A percentile compares a stretch with the other conserved stretches of the same genome.
Conservation (phyloP, 2,888 invertebrate genomes). For the Nasonovia ribisnigri region DNA sequence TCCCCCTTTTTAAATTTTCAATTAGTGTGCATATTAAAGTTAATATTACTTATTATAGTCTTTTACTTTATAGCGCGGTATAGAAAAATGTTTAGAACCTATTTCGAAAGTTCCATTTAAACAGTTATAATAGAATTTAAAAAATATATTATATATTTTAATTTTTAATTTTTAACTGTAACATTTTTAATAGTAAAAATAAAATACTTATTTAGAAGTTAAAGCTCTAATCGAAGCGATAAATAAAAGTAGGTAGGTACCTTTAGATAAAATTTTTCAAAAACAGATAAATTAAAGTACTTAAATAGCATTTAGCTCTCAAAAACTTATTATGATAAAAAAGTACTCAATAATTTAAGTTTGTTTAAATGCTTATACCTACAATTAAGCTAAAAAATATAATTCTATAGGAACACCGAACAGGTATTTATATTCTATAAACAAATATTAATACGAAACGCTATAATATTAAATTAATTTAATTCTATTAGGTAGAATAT, state of each 20-base stretch:
- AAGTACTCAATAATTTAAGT: background rate
- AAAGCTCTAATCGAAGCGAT: background rate
- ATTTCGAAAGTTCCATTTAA: background rate
- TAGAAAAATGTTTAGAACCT: no score
- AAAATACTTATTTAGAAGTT: background rate
- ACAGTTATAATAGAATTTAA: background rate
- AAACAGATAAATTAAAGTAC: background rate
- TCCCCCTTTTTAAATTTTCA: no score
- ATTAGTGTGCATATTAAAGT: no score
- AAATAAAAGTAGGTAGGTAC: background rate
- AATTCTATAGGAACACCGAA: background rate
- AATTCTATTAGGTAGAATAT: no score
- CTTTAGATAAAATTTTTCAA: background rate
- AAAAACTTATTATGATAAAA: background rate
- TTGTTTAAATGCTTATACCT: background rate
- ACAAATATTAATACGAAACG: no score
- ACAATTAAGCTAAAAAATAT: background rate
- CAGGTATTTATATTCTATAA: background rate
- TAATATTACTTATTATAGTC: no score
- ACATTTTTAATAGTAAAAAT: background rate
- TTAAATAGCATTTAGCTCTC: no score
- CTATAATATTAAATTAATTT: no score
- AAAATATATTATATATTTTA: no score
- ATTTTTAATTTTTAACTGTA: no score
- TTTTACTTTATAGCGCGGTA: no score